These are phyloP conservation scores for Melipona quadrifasciata DNA, from an alignment of 1,140 invertebrate species.

Conservation along the genomic window DNA sequence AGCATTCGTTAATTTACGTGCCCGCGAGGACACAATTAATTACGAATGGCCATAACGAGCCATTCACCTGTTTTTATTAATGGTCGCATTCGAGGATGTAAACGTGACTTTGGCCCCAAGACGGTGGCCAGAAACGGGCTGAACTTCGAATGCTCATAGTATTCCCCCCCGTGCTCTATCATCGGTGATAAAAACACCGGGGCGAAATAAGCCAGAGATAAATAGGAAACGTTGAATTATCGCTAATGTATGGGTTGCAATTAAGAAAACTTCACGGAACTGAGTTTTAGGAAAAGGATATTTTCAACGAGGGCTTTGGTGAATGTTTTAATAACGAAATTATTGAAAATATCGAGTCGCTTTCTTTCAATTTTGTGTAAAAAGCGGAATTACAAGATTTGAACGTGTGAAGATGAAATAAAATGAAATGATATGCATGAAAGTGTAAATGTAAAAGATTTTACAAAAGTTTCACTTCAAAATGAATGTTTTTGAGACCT, in stretches of 20 bases:
- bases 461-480: too few relatives aligned
- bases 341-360: background rate
- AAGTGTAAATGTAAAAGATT: background rate
- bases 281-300: background rate
- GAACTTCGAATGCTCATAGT: conserved; percentile 28
- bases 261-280: background rate
- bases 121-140: conserved; percentile 22
- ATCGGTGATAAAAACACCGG: background rate
- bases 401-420: background rate
- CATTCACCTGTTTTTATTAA: conserved; percentile 55
- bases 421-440: too few relatives aligned
- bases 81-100: conserved; percentile 44
- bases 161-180: conserved; percentile 7
- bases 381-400: fast-evolving
- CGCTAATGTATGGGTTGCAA: background rate
- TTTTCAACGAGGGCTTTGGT: background rate
- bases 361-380: background rate
- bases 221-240: conserved; percentile 6
- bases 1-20: conserved; percentile 44
- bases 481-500: too few relatives aligned
- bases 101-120: conserved; percentile 50
- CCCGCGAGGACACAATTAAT: conserved; percentile 44
- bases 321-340: background rate
- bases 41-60: conserved; percentile 50
- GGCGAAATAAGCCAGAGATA: background rate